phyloP scores from a whole-genome alignment of 1,140 invertebrate genomes.

The Subanguina moxae region DNA sequence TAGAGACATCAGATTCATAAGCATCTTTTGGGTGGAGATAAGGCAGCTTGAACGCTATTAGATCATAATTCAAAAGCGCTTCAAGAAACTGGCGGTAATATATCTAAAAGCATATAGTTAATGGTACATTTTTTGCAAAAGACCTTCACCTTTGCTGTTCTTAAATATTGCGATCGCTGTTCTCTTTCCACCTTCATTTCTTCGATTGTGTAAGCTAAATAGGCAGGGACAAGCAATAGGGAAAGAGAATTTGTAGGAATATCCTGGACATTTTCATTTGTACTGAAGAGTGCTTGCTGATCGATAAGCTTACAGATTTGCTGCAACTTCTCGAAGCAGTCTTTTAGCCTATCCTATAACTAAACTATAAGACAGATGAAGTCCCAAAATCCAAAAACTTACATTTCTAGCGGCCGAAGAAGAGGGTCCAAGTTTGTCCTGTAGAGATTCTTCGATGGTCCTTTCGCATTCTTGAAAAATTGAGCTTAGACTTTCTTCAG shows the following conservation, averaged over 20 bases:
- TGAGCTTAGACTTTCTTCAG: neutral
- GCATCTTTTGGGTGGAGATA: slow-evolving; percentile 17
- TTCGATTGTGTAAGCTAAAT: slow-evolving; percentile 32
- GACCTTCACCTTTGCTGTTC: slow-evolving; percentile 26
- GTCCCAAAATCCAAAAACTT: neutral
- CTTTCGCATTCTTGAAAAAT: neutral
- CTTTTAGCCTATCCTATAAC: slow-evolving; percentile 18
- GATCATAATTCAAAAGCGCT: slow-evolving; percentile 17
- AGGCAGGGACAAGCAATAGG: slow-evolving; percentile 32
- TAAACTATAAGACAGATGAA: neutral
- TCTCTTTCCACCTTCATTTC: slow-evolving; percentile 29
- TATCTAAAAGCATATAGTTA: slow-evolving; percentile 18
- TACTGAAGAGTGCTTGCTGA: slow-evolving; percentile 27
- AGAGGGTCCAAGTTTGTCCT: neutral
- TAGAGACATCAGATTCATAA: slow-evolving; percentile 11
- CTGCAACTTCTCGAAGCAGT: slow-evolving; percentile 27
- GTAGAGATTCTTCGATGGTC: neutral
- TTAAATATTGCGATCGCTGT: slow-evolving; percentile 22
- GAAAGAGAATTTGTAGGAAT: slow-evolving; percentile 37
- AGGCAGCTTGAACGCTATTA: slow-evolving; percentile 34
- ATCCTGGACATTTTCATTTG: slow-evolving; percentile 34
- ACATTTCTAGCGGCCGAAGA: neutral
- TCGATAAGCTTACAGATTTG: slow-evolving; percentile 17
- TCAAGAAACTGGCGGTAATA: slow-evolving; percentile 31
- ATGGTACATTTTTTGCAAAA: slow-evolving; percentile 5